Base-by-base conservation (phyloP, 1,140 invertebrate genomes). In the Watersipora subatra region DNA sequence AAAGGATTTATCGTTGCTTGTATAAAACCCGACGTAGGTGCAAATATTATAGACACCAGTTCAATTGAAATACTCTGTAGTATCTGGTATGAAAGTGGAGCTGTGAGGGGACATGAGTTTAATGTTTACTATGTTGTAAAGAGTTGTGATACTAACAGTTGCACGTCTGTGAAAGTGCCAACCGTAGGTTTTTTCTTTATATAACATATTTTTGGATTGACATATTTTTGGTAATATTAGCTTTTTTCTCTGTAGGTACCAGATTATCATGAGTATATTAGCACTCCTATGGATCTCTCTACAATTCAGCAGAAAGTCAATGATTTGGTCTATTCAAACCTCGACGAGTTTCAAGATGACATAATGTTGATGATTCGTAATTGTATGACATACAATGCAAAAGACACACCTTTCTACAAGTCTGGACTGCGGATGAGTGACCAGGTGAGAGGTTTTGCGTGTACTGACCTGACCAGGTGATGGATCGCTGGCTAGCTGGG, bases 361-460 rank as follows among this genome's bases (percentile, higher is more conserved):
- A 97, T 97, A 75, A 86, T 89, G 72, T 81, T 97, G 0, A 97
- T 97, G 87, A 90, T 97, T 28, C 86, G 87, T 63, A 98, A 97
- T 76, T 98, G 94, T 76, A 83, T 94, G 65, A 89, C 87, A 0
- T 98, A 97, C 74, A 97, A 97, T 81, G 88, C 90, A 63, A 93
- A 92, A 77, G 92, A 94, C 71, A 96, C 93, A 0, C 76, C 84
- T 15, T 86, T 86, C 74, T 88, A 88, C 78, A 86, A 88, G 67
- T 88, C 91, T 3, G 93, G 89, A 19, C 81, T 91, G 0, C 89
- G 88, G 72, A 88, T 96, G 85, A 85, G 89, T 59, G 91, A 95
- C 70, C 87, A 91, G 79, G 84, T 84, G 69, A 68, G 66, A 67
- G 22, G 66, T 65, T 55, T 34, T 30, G 24, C 30, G 28, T 66